Conservation (phyloP, 2,113 vertebrate genomes). For the Tichodroma muraria region DNA sequence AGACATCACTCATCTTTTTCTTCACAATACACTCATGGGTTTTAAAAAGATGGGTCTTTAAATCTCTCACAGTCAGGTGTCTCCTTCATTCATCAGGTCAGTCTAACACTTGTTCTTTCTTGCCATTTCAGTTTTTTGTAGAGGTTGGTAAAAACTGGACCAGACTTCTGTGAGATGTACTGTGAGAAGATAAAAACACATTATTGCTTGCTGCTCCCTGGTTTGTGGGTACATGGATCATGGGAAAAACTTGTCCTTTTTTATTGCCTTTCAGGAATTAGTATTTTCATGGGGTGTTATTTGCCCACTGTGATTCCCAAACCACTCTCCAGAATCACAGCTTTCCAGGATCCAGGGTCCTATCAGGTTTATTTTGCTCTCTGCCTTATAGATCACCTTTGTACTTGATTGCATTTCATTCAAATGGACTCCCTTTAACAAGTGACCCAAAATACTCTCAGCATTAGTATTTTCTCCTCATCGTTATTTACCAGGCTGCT, state of each 20-base stretch:
- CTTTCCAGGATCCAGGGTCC: neutral
- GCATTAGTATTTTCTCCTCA: conserved; percentile 3
- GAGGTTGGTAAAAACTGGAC: neutral
- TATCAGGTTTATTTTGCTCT: neutral
- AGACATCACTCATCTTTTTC: neutral
- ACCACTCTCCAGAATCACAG: neutral
- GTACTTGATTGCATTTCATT: neutral
- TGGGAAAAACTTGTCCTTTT: neutral
- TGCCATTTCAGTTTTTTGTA: neutral
- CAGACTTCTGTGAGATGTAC: neutral
- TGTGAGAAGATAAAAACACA: neutral
- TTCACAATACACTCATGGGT: neutral
- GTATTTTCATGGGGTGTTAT: neutral
- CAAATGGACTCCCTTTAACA: neutral
- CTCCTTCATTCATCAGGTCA: neutral
- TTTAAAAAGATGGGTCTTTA: neutral
- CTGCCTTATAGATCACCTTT: neutral
- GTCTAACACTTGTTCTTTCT: neutral
- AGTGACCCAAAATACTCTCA: conserved; percentile 8
- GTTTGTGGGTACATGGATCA: neutral
- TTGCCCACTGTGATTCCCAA: neutral
- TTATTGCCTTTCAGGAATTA: neutral
- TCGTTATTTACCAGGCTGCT: conserved; percentile 35
- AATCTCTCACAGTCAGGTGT: neutral
- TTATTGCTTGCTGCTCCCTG: neutral